Evolutionary conservation across 2,113 vertebrate species (phyloP), one percentile per base, ranked within the genome.

Genomic region (Rhagologus leucostigma): DNA sequence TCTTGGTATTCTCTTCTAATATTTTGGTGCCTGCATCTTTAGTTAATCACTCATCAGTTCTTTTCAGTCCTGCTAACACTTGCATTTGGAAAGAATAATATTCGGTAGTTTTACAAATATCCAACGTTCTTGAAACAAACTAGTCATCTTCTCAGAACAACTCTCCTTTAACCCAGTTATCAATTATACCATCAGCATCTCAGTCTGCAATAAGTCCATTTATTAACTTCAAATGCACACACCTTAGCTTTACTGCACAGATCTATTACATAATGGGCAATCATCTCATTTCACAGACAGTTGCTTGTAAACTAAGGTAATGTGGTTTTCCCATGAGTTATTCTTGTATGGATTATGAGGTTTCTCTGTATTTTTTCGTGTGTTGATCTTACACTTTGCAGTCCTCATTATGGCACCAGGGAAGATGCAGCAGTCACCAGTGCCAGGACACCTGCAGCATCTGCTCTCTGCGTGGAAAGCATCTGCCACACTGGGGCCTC

Each of bases 261-360:
- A 63, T 78, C 83, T 81, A 49, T 81, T 92, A 78, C 60, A 92
- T 82, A 86, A 89, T 53, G 85, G 73, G 84, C 74, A 89, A 92
- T 94, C 83, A 92, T 24, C 94, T 95, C 26, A 32, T 92, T 94
- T 92, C 78, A 95, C 80, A 96, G 47, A 87, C 49, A 91, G 69
- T 35, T 91, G 68, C 76, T 89, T 94, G 80, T 94, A 94, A 89
- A 96, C 89, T 49, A 82, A 89, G 56, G 57, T 60, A 82, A 91
- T 57, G 10, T 50, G 41, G 3, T 52, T 95, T 93, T 76, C 81
- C 53, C 50, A 16, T 33, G 60, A 89, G 59, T 68, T 85, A 64
- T 75, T 90, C 47, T 75, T 64, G 29, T 22, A 64, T 11, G 49
- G 75, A 76, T 89, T 90, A 71, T 53, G 41, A 13, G 9, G 1